A percentile compares a stretch with the other conserved stretches of the same genome.
phyloP scores from a whole-genome alignment of 37 sponge, comb jelly and placozoan species.

The Trichoplax adhaerens region DNA sequence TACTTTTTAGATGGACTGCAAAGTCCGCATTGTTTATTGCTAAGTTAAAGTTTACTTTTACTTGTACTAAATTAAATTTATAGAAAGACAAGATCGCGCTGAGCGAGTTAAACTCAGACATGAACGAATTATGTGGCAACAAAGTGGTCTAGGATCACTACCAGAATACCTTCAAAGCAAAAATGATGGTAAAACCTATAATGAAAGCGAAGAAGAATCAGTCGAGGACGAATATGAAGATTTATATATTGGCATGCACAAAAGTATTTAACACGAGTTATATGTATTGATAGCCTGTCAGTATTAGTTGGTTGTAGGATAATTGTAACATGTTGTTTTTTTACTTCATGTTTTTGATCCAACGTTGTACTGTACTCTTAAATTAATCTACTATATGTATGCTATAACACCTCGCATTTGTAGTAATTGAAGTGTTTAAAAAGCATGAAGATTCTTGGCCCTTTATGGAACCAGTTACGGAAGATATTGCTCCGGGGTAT shows the following conservation, averaged over 20 bases:
- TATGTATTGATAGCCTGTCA: background rate
- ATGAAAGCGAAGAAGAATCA: background rate
- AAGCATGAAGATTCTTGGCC: slow-evolving; percentile 56
- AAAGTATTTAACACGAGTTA: slow-evolving; percentile 19
- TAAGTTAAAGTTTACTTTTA: no score
- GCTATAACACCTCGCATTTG: no score
- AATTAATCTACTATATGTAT: background rate
- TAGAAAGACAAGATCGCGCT: no score
- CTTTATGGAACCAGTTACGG: slow-evolving; percentile 75
- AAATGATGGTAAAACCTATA: slow-evolving; percentile 3
- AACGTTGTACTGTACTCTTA: background rate
- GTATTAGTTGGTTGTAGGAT: background rate
- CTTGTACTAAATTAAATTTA: no score
- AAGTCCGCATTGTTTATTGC: no score
- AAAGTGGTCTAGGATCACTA: no score
- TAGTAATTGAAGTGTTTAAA: slow-evolving; percentile 34
- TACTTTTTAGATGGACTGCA: no score
- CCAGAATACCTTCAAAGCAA: slow-evolving; percentile 2
- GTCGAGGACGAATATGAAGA: slow-evolving; percentile 30
- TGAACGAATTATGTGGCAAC: no score
- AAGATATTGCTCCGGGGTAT: slow-evolving; percentile 73
- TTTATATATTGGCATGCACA: slow-evolving; percentile 48
- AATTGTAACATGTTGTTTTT: background rate
- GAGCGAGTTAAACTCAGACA: no score
- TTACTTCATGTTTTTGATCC: background rate